These are phyloP conservation scores for Phaethornis superciliosus DNA, from an alignment of 2,113 vertebrate species.

Conservation along the genomic window DNA sequence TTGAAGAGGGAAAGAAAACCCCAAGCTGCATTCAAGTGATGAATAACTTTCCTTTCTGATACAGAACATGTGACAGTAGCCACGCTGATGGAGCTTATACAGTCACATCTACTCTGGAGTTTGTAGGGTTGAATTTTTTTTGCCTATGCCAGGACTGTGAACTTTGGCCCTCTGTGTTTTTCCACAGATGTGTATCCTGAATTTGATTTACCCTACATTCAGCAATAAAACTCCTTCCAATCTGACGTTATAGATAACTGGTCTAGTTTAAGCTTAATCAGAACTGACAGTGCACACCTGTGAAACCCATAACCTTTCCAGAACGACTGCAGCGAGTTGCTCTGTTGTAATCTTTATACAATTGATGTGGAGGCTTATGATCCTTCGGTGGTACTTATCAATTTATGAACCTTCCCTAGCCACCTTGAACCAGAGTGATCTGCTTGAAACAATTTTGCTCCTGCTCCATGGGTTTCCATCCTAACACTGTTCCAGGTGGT, in stretches of 20 bases:
- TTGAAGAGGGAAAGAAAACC: neutral
- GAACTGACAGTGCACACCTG: constrained; percentile 44
- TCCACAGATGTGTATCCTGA: constrained; percentile 27
- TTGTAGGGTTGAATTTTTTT: neutral
- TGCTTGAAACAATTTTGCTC: constrained; percentile 23
- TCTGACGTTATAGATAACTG: constrained; percentile 51
- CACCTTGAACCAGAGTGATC: neutral
- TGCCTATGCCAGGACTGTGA: neutral
- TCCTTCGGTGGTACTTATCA: constrained; percentile 30
- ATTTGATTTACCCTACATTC: constrained; percentile 37
- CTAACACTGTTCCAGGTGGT: neutral
- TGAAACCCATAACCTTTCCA: constrained; percentile 44
- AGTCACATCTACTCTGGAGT: neutral
- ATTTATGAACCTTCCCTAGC: constrained; percentile 40
- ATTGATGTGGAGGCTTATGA: constrained; percentile 38
- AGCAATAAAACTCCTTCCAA: constrained; percentile 50
- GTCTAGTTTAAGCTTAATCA: constrained; percentile 45
- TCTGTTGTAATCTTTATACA: constrained; percentile 48
- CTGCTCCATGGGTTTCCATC: neutral
- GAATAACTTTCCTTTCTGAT: neutral
- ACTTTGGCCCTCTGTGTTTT: constrained; percentile 51
- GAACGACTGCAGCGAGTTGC: neutral
- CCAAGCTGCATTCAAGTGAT: neutral
- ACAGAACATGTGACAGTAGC: neutral
- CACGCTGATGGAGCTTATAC: neutral